A percentile compares a stretch with the other conserved stretches of the same genome.
Evolutionary conservation across 2,113 vertebrate genomes (phyloP).

Genomic region (Ophiodon elongatus): DNA sequence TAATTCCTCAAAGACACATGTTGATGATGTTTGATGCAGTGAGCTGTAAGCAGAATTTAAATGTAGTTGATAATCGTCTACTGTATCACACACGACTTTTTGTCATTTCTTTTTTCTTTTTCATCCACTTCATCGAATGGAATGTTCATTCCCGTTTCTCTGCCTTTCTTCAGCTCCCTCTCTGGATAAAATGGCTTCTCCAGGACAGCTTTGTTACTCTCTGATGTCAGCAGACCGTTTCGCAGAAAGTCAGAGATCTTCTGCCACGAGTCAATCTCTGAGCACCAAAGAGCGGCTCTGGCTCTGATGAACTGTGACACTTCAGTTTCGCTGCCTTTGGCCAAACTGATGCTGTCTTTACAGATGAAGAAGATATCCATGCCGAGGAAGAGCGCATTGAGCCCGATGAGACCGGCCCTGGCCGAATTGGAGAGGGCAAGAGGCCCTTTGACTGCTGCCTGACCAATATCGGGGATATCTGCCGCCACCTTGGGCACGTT

Average conservation of each 20-base stretch:
- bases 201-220: slow-evolving; percentile 24
- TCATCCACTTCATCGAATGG: slow-evolving; percentile 6
- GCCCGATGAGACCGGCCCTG: slow-evolving; percentile 7
- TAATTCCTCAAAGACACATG: not conserved
- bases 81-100: not conserved
- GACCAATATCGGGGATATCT: slow-evolving; percentile 62
- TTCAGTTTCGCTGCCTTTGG: slow-evolving; percentile 43
- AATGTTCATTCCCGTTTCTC: not conserved
- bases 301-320: slow-evolving; percentile 59
- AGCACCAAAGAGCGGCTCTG: slow-evolving; percentile 55
- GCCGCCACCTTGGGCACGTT: slow-evolving; percentile 41
- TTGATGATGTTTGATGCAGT: not conserved
- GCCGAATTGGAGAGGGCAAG: slow-evolving; percentile 28
- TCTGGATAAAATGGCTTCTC: slow-evolving; percentile 42
- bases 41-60: not conserved
- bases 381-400: slow-evolving; percentile 61
- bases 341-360: slow-evolving; percentile 64
- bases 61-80: not conserved
- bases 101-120: not conserved
- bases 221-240: slow-evolving; percentile 5
- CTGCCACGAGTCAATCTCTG: slow-evolving; percentile 58
- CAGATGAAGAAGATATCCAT: slow-evolving; percentile 70
- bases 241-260: slow-evolving; percentile 23
- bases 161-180: not conserved
- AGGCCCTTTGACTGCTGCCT: slow-evolving; percentile 47